Evolutionary conservation across 1,140 invertebrate genomes (phyloP), one percentile per base, ranked within the genome.

Genomic region (Bombus pyrosoma): DNA sequence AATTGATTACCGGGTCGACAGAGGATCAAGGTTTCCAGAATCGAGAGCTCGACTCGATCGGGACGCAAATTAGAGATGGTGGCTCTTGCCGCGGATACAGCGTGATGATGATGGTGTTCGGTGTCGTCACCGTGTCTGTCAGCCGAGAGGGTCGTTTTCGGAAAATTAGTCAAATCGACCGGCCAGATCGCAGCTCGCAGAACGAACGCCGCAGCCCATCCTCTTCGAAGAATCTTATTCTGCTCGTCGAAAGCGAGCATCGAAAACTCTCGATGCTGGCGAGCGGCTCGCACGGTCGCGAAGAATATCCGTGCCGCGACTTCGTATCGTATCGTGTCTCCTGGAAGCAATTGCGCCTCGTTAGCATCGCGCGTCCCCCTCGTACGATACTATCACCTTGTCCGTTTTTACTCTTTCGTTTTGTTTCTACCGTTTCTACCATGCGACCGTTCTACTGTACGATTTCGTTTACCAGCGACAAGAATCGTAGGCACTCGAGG

Each of bases 1-100:
- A 34, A 25, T 43, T 22, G 28, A 66, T 91, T 92, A 96, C 96
- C 96, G 89, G 95, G 95, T 79, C 96, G 95, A 85, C 96, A 96
- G 9, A 97, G 93, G 34, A 96, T 92, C 25, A 97, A 93, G 4
- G 96, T 97, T 94, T 97, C 97, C 34, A 97, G 86, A 59, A 96
- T 93, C 39, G 96, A 96, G 4, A 97, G 91, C 86, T 97, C 97
- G 81, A 96, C 91, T 22, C 95, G 91, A 84, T 97, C 96, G 22
- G 96, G 94, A 10, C 95, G 94, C 37, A 97, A 81, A 69, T 95
- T 93, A 41, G 32, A 79, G 71, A 95, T 94, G 89, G 87, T 86
- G 91, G 88, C 87, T 91, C 93, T 88, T 75, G 92, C 86, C 77
- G 90, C 86, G 43, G 69, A 86, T 59, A 95, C 83, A 87, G 71